These are phyloP conservation scores for Drosophila atripex DNA, from an alignment of 2,888 invertebrate genomes.

Conservation along the genomic window DNA sequence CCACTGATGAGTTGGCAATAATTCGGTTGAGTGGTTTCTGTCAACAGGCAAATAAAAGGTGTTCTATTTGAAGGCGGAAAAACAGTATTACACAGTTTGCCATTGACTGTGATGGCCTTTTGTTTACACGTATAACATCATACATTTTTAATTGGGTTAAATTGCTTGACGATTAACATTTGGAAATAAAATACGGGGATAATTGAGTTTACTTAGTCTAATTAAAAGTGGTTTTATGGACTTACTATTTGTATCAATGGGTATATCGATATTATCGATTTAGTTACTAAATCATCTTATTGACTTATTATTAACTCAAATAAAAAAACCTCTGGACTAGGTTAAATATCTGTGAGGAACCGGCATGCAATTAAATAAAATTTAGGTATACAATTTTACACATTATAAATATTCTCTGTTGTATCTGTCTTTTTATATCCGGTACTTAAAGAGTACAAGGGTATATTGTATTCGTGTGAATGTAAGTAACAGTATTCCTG, in stretches of 20 bases:
- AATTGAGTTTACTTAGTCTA: conserved; percentile 76
- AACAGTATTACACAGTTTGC: conserved; percentile 55
- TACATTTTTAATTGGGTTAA: conserved; percentile 76
- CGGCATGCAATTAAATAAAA: too few species aligned
- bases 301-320: too few species aligned
- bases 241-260: conserved; percentile 25
- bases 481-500: too few species aligned
- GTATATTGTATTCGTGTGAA: too few species aligned
- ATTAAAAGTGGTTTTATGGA: conserved; percentile 55
- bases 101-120: conserved; percentile 60
- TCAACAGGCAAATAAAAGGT: conserved; percentile 77
- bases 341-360: too few species aligned
- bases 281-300: not conserved
- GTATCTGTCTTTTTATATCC: too few species aligned
- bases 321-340: too few species aligned
- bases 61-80: conserved; percentile 61
- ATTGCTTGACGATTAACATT: conserved; percentile 74
- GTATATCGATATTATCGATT: not conserved
- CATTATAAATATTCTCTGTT: too few species aligned
- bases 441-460: too few species aligned
- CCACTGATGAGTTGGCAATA: conserved; percentile 77
- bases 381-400: too few species aligned
- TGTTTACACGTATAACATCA: conserved; percentile 73
- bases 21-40: conserved; percentile 76
- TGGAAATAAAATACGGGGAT: conserved; percentile 68